Percentiles rank a stretch among this genome's conserved stretches.
Evolutionary conservation across 2,113 vertebrate species (phyloP).

Genomic region (Melanotaenia duboulayi): DNA sequence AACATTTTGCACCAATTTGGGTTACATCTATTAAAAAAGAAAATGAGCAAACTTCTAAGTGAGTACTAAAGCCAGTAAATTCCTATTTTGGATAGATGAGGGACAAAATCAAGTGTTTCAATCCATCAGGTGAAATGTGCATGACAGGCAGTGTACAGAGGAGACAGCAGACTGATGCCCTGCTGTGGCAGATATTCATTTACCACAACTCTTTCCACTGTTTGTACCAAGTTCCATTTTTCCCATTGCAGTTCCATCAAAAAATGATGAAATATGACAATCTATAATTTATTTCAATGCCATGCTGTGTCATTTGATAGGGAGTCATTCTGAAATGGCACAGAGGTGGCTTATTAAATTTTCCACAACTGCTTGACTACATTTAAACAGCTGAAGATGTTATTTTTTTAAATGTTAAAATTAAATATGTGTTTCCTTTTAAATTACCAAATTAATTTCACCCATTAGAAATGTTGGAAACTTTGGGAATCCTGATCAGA

Average conservation of each 20-base stretch:
- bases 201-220: conserved; percentile 40
- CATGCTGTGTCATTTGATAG: conserved; percentile 29
- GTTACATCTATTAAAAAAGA: not conserved
- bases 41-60: conserved; percentile 5
- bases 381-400: conserved; percentile 14
- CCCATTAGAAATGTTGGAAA: not conserved
- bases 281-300: conserved; percentile 35
- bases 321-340: conserved; percentile 20
- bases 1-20: conserved; percentile 1
- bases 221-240: conserved; percentile 29
- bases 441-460: conserved; percentile 1
- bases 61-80: not conserved
- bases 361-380: not conserved
- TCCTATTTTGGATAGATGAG: conserved; percentile 8
- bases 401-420: conserved; percentile 18
- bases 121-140: conserved; percentile 29
- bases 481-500: conserved; percentile 1
- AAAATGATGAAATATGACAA: conserved; percentile 58
- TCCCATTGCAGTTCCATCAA: conserved; percentile 29
- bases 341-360: conserved; percentile 34
- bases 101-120: conserved; percentile 7
- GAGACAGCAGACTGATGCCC: conserved; percentile 19
- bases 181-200: conserved; percentile 1
- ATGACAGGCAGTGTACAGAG: conserved; percentile 4
- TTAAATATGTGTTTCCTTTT: not conserved